Evolutionary conservation across 2,113 vertebrate species (phyloP), one percentile per base, ranked within the genome.

Genomic region (Brachyhypopomus gauderio): DNA sequence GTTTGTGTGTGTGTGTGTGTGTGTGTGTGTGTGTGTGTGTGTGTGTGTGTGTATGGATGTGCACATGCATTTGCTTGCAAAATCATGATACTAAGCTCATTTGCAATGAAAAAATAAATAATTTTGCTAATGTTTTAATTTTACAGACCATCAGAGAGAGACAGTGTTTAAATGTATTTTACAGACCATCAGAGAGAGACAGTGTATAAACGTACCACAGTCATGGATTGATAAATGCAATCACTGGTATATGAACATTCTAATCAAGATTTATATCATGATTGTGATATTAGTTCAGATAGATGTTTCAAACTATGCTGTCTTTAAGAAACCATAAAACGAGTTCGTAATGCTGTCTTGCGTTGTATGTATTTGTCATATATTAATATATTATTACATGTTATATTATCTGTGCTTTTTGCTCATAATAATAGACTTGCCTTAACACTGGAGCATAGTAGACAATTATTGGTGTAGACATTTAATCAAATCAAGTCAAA

Each of bases 71-170:
- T n/a, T 41, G 75, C 12, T 63, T 70, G 72, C 77, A 77, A 77
- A 63, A 62, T 71, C 55, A 60, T 86, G 83, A 14, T 14, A 52
- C 45, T 52, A 52, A 52, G 2, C 45, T 52, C 11, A 52, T 52
- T 52, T 3, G 14, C 45, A 52, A 14, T 52, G 45, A 52, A 52
- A 52, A 52, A 52, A 52, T 7, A 36, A 75, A 12, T 91, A 86
- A 92, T 92, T 90, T 90, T 85, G 86, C 87, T 91, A 91, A 91
- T 92, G 90, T 90, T 89, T 90, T 92, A 92, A 92, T 92, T 91
- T 93, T 92, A 91, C 91, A 92, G 85, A 87, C 88, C 90, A 91
- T 89, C 91, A 91, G 92, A 92, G 90, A 91, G 89, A 19, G 27
- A 34, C 23, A 27, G 25, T 64, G 23, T 85, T 79, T 82, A 75